A percentile compares a stretch with the other conserved stretches of the same genome.
Conservation (phyloP, 2,888 invertebrate species). For the Alcis repandata region DNA sequence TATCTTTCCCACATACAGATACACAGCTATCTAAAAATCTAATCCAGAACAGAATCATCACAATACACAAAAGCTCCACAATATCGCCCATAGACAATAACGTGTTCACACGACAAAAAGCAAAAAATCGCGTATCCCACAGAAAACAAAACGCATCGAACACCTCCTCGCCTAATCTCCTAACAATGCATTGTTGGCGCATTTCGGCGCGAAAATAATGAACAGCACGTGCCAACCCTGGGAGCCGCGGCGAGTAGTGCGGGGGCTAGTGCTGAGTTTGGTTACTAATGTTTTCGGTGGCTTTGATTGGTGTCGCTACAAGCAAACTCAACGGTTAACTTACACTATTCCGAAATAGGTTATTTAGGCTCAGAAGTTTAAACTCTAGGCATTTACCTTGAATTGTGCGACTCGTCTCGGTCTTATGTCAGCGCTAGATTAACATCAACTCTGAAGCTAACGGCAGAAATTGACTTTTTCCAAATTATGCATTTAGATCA, state of each 20-base stretch:
- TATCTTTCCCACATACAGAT: no score
- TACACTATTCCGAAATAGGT: no score
- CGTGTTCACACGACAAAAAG: conserved; percentile 51
- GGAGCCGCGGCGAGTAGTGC: conserved; percentile 48
- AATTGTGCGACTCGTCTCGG: no score
- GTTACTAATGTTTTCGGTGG: background rate
- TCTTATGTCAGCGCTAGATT: no score
- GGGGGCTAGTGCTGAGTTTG: conserved; percentile 5
- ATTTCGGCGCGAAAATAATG: conserved; percentile 86
- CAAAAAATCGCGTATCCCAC: conserved; percentile 41
- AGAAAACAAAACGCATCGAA: conserved; percentile 48
- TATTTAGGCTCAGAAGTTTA: no score
- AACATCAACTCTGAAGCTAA: no score
- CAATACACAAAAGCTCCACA: background rate
- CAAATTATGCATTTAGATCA: no score
- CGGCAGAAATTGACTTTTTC: no score
- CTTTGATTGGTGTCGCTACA: no score
- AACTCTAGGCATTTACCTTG: no score
- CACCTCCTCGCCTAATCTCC: conserved; percentile 81
- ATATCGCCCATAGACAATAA: conserved; percentile 44
- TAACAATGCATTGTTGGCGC: conserved; percentile 84
- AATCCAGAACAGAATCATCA: background rate
- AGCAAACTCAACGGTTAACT: no score
- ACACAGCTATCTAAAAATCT: background rate
- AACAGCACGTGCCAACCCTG: conserved; percentile 77